A percentile compares a stretch with the other conserved stretches of the same genome.
phyloP scores from a whole-genome alignment of 2,113 vertebrate genomes.

The Trematomus loennbergii region DNA sequence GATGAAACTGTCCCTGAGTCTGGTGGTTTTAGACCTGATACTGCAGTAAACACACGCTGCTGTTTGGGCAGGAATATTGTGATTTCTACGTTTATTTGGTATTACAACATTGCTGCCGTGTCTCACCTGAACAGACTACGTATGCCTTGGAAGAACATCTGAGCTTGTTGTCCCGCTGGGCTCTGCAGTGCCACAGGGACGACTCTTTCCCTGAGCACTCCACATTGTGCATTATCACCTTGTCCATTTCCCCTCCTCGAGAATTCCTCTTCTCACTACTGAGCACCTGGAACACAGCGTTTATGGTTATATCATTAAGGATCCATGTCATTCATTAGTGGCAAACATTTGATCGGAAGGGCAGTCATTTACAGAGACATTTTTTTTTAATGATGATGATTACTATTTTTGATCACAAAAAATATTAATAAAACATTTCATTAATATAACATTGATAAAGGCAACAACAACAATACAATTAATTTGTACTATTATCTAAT shows the following conservation, averaged over 20 bases:
- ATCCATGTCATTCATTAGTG: neutral
- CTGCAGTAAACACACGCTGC: neutral
- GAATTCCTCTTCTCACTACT: accelerated
- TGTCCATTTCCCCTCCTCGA: neutral
- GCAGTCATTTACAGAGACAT: no score
- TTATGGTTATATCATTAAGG: neutral
- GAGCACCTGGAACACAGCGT: slow-evolving; percentile 23
- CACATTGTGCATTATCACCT: slow-evolving; percentile 32
- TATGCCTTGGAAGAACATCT: accelerated
- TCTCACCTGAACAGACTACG: slow-evolving; percentile 72
- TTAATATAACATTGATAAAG: no score
- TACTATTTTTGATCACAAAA: neutral
- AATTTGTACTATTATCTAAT: neutral
- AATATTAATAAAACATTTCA: no score
- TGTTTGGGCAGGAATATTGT: neutral
- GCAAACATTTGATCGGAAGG: neutral
- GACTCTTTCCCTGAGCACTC: slow-evolving; percentile 36
- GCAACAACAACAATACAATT: neutral
- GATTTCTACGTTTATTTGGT: neutral
- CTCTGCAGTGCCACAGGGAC: slow-evolving; percentile 75
- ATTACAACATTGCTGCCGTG: neutral
- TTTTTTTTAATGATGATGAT: neutral
- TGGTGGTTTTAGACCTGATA: neutral
- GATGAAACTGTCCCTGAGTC: no score
- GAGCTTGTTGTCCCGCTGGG: accelerated